Evolutionary conservation across 2,113 vertebrate genomes (phyloP), one percentile per base, ranked within the genome.

Genomic region (Pedetes capensis): DNA sequence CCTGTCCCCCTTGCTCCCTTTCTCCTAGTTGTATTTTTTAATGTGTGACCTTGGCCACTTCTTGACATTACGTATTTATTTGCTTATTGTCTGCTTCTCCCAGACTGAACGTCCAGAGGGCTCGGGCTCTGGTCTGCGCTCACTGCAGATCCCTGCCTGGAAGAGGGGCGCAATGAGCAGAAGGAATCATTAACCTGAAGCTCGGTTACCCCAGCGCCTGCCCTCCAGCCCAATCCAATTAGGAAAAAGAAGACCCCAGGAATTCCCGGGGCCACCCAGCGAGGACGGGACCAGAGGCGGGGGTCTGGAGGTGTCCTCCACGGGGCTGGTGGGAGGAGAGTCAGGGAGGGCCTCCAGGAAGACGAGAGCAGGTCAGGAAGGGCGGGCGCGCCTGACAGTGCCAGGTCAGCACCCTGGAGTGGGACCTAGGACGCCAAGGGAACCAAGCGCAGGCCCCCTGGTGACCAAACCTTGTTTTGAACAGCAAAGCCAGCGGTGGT

Each of bases 401-500:
- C n/a, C 53, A 25, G 12, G 49, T 10, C 64, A 42, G 75, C 29
- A 49, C 51, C n/a, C 16, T 39, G 7, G 18, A n/a, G n/a, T n/a
- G n/a, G n/a, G n/a, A n/a, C n/a, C n/a, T n/a, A n/a, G n/a, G n/a
- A n/a, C n/a, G n/a, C n/a, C n/a, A n/a, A n/a, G n/a, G n/a, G n/a
- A n/a, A n/a, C n/a, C n/a, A n/a, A 57, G 25, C 32, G 53, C 3
- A 4, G 74, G 83, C 68, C 80, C 90, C 37, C 57, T 76, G 69
- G 88, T 44, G 78, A 79, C 47, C 68, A 59, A 16, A 71, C 47
- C 39, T 39, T 32, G 29, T 7, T 12, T 79, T 4, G 57, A 49
- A 3, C 64, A 4, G 16, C 27, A 47, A 23, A 20, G 0, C 1
- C 17, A 29, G 10, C 12, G 32, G 34, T 0, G 25, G 17, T 51